Evolutionary conservation across 2,888 invertebrate genomes (phyloP).

Genomic region (Hyposoter didymator): DNA sequence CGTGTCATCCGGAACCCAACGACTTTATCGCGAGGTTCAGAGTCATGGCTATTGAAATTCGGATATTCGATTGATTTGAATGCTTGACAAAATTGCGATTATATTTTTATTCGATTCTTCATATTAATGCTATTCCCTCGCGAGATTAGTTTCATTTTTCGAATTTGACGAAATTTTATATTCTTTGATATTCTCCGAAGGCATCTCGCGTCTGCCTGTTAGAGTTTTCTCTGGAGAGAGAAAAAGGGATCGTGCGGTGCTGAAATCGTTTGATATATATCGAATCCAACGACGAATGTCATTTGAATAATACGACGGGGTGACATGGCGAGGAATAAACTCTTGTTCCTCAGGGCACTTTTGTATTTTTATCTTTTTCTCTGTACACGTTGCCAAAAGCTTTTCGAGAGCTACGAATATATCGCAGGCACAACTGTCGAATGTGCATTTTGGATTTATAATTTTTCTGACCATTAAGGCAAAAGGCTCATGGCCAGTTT

Average conservation of each 20-base stretch:
- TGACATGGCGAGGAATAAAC: slow-evolving; percentile 70
- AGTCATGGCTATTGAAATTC: too few species aligned
- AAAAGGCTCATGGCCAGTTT: background rate
- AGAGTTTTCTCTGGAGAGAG: slow-evolving; percentile 32
- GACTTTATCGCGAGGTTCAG: background rate
- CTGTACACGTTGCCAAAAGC: background rate
- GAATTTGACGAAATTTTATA: slow-evolving; percentile 26
- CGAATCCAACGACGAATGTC: slow-evolving; percentile 63
- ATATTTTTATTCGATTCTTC: background rate
- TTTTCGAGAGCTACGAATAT: slow-evolving; percentile 32
- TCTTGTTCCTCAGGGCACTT: slow-evolving; percentile 65
- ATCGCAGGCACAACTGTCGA: slow-evolving; percentile 7
- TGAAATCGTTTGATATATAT: slow-evolving; percentile 71
- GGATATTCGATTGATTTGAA: background rate
- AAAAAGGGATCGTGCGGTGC: slow-evolving; percentile 24
- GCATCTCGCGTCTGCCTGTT: slow-evolving; percentile 16
- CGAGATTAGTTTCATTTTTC: slow-evolving; percentile 11
- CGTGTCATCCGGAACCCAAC: background rate
- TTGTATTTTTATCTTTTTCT: slow-evolving; percentile 26
- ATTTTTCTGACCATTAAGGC: slow-evolving; percentile 14
- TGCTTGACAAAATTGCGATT: background rate
- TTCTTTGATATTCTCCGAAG: background rate
- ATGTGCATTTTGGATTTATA: slow-evolving; percentile 33
- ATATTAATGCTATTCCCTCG: background rate
- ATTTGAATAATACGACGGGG: slow-evolving; percentile 75